These are phyloP conservation scores for Pseudococcus jackbeardsleyi DNA, from an alignment of 2,888 invertebrate genomes.

Conservation along the genomic window DNA sequence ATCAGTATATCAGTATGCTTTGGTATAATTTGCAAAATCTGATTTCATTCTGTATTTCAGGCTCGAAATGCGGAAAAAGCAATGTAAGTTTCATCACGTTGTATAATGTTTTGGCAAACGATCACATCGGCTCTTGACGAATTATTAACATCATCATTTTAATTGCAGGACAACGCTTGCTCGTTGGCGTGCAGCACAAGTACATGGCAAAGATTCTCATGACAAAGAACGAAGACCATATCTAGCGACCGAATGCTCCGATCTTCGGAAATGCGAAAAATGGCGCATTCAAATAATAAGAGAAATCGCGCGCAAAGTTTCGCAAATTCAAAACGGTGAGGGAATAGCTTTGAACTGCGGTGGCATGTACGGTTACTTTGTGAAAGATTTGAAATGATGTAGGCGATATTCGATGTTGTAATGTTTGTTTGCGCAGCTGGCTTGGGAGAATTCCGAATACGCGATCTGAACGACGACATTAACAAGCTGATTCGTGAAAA, in stretches of 20 bases:
- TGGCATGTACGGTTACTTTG: too few species aligned
- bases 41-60: conserved; percentile 72
- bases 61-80: conserved; percentile 98
- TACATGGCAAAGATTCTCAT: conserved; percentile 85
- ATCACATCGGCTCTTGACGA: neutral
- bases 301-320: conserved; percentile 98
- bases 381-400: neutral
- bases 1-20: neutral
- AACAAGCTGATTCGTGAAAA: conserved; percentile 97
- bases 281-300: conserved; percentile 97
- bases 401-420: neutral
- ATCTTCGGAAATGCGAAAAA: conserved; percentile 92
- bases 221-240: conserved; percentile 88
- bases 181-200: conserved; percentile 97
- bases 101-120: neutral
- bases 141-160: neutral
- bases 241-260: conserved; percentile 94
- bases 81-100: conserved; percentile 78
- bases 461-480: conserved; percentile 99
- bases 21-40: neutral
- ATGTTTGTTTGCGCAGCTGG: conserved; percentile 77
- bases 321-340: conserved; percentile 96
- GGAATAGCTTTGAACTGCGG: neutral
- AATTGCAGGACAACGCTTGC: conserved; percentile 92
- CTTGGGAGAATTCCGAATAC: conserved; percentile 97